These are phyloP conservation scores for Hypomesus transpacificus DNA, from an alignment of 2,113 vertebrate species.

Conservation along the genomic window DNA sequence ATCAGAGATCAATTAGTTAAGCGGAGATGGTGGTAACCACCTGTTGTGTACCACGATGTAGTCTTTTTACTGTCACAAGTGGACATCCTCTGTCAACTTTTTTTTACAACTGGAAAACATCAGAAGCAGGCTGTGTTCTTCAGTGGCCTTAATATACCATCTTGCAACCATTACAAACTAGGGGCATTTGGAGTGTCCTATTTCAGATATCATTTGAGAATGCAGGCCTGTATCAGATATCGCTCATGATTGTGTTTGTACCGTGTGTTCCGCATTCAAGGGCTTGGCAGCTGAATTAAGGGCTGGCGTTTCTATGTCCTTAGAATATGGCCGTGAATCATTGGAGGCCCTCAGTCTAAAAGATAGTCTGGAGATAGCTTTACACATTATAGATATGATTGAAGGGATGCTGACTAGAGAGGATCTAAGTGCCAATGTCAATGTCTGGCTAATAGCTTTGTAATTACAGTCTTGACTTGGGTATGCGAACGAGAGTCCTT, in stretches of 20 bases:
- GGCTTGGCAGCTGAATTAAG: conserved; percentile 22
- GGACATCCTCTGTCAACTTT: too few species aligned
- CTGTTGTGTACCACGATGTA: too few species aligned
- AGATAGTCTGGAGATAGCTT: conserved; percentile 20
- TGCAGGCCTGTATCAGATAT: conserved; percentile 38
- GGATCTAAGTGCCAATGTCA: conserved; percentile 26
- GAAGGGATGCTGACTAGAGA: too few species aligned
- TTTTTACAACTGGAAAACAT: too few species aligned
- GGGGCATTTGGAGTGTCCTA: conserved; percentile 6
- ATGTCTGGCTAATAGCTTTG: conserved; percentile 4
- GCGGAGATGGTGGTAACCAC: too few species aligned
- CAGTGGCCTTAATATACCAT: conserved; percentile 12
- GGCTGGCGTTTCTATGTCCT: conserved; percentile 19
- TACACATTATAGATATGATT: conserved; percentile 35
- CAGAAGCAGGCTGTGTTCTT: conserved; percentile 2
- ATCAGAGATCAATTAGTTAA: too few species aligned
- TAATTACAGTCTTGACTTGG: too few species aligned
- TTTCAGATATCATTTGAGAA: neutral
- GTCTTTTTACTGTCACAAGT: too few species aligned
- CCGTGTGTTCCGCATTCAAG: conserved; percentile 47
- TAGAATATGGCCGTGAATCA: conserved; percentile 25
- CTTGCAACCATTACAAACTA: conserved; percentile 3
- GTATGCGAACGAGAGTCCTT: too few species aligned
- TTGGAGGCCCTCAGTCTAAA: conserved; percentile 24
- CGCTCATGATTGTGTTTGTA: conserved; percentile 37